Percentiles rank a stretch among this genome's conserved stretches.
Conservation (phyloP, 1,140 invertebrate species). For the Scaptomyza graminum region DNA sequence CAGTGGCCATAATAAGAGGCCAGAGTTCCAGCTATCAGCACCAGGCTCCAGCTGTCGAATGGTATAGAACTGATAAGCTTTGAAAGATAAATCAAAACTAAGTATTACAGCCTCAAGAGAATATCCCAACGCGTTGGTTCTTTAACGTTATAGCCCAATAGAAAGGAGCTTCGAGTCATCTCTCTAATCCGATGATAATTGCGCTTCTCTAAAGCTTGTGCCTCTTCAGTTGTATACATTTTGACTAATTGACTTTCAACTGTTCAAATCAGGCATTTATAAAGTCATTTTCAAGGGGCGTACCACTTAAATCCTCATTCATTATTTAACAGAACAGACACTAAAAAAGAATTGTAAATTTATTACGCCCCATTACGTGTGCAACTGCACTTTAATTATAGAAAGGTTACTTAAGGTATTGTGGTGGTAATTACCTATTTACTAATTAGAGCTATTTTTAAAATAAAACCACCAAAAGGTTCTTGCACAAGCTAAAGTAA, state of each 20-base stretch:
- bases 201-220: slow-evolving; percentile 30
- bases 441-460: slow-evolving; percentile 9
- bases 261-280: slow-evolving; percentile 60
- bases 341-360: slow-evolving; percentile 4
- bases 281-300: slow-evolving; percentile 47
- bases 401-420: slow-evolving; percentile 24
- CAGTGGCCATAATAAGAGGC: slow-evolving; percentile 70
- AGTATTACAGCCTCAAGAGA: slow-evolving; percentile 50
- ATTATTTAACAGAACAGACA: slow-evolving; percentile 44
- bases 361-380: slow-evolving; percentile 68
- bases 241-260: slow-evolving; percentile 55
- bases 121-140: slow-evolving; percentile 43
- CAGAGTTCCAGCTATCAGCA: slow-evolving; percentile 49
- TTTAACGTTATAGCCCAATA: slow-evolving; percentile 64
- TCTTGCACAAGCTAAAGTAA: background rate
- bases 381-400: slow-evolving; percentile 62
- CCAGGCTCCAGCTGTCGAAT: slow-evolving; percentile 52
- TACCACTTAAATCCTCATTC: slow-evolving; percentile 23
- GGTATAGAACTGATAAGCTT: background rate
- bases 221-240: slow-evolving; percentile 60
- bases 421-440: background rate
- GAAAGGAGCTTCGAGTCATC: slow-evolving; percentile 59
- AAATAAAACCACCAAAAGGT: background rate
- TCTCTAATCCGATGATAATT: slow-evolving; percentile 69
- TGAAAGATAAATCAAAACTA: background rate